Evolutionary conservation across 92 coral and sea anemone species (phyloP).

Genomic region (Montipora capitata): DNA sequence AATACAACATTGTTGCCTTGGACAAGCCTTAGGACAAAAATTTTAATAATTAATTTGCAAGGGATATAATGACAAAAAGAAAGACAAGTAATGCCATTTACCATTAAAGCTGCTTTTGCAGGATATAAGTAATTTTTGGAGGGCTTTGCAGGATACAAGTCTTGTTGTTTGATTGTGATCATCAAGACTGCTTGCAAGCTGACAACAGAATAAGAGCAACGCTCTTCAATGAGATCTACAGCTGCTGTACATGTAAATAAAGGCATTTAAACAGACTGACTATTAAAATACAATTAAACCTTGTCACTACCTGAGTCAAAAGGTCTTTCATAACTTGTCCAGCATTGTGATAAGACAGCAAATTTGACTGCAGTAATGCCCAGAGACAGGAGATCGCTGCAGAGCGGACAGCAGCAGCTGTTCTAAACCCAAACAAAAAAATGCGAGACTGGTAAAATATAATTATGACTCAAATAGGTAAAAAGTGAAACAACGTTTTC

Average conservation of each 20-base stretch:
- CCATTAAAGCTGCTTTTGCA: conserved; percentile 94
- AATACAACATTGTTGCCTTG: too few relatives aligned
- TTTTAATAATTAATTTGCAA: too few relatives aligned
- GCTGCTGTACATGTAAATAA: too few relatives aligned
- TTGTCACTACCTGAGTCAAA: conserved; percentile 87
- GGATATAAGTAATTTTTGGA: conserved; percentile 85
- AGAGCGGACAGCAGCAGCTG: conserved; percentile 95
- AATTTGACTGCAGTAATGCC: conserved; percentile 90
- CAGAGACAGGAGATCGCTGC: conserved; percentile 98
- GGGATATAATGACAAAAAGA: background rate
- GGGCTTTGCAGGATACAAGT: conserved; percentile 92
- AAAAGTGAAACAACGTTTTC: too few relatives aligned
- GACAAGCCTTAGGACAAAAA: too few relatives aligned
- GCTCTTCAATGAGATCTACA: background rate
- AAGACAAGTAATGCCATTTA: conserved; percentile 1
- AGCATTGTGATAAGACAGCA: conserved; percentile 83
- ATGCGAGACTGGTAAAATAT: too few relatives aligned
- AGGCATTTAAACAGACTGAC: too few relatives aligned
- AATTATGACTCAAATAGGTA: too few relatives aligned
- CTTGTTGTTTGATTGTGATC: conserved; percentile 95
- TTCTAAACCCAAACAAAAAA: conserved; percentile 58
- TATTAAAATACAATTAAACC: background rate
- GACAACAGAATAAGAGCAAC: background rate
- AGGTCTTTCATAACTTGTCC: conserved; percentile 84
- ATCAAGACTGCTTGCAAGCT: conserved; percentile 92